Conservation (phyloP, 2,113 vertebrate species). For the Gnathonemus longibarbis region DNA sequence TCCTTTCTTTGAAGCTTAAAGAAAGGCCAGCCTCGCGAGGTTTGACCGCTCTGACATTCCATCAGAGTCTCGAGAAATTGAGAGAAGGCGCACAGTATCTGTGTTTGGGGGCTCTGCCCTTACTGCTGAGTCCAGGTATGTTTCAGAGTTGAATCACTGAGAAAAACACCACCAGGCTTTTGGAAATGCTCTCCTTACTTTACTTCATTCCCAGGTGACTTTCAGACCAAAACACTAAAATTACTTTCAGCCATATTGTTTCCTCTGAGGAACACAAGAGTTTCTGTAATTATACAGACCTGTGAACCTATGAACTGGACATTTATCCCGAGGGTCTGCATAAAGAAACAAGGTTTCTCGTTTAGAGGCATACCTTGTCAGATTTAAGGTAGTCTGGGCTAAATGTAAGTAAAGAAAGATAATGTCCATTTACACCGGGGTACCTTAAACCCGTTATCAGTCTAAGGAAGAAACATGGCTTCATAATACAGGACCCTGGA, state of each 20-base stretch:
- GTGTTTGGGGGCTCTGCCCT: neutral
- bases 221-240: neutral
- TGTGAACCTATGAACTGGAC: neutral
- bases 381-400: neutral
- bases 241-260: neutral
- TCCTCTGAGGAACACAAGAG: neutral
- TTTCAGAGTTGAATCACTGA: neutral
- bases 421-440: neutral
- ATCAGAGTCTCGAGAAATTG: slow-evolving; percentile 46
- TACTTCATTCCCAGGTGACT: neutral
- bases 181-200: neutral
- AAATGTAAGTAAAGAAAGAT: neutral
- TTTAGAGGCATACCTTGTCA: neutral
- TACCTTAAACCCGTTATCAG: neutral
- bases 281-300: neutral
- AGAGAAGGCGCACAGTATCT: slow-evolving; percentile 23
- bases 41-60: slow-evolving; percentile 51
- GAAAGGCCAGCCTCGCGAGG: slow-evolving; percentile 47
- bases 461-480: neutral
- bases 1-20: neutral
- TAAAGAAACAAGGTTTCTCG: neutral
- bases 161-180: neutral
- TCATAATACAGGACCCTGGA: neutral
- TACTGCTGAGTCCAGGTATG: neutral
- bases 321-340: neutral